Percentiles rank a stretch among this genome's conserved stretches.
Evolutionary conservation across 2,797 vertebrate species (phyloP).

Genomic region (Tenualosa thibaudeaui): DNA sequence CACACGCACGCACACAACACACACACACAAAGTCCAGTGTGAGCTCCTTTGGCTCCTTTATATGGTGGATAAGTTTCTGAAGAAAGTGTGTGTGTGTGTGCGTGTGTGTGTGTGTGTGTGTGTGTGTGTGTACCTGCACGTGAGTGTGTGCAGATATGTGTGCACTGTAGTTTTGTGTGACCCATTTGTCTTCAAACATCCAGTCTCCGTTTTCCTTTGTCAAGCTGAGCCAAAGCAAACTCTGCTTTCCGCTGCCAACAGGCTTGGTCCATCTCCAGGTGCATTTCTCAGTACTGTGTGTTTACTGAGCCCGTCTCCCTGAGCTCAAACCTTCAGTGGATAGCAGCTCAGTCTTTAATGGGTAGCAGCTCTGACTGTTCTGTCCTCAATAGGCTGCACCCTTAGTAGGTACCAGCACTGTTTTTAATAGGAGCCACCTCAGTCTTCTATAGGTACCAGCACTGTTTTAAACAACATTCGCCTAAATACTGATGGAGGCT

Average conservation of each 20-base stretch:
- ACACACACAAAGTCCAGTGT: not conserved
- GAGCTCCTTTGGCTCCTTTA: not conserved
- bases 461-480: no score
- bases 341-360: no score
- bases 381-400: no score
- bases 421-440: no score
- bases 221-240: not conserved
- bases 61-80: not conserved
- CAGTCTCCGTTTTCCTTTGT: not conserved
- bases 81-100: not conserved
- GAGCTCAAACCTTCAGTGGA: not conserved
- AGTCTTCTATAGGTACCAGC: no score
- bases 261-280: not conserved
- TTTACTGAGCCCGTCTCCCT: not conserved
- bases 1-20: not conserved
- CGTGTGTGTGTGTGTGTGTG: not conserved
- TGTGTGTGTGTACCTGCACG: not conserved
- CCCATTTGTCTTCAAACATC: slow-evolving; percentile 16
- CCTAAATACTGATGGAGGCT: no score
- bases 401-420: no score
- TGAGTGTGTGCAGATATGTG: not conserved
- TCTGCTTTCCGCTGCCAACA: not conserved
- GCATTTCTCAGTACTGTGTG: not conserved
- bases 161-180: not conserved
- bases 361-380: no score